These are phyloP conservation scores for Cynopterus sphinx DNA, from an alignment of 2,797 vertebrate species.

Conservation along the genomic window DNA sequence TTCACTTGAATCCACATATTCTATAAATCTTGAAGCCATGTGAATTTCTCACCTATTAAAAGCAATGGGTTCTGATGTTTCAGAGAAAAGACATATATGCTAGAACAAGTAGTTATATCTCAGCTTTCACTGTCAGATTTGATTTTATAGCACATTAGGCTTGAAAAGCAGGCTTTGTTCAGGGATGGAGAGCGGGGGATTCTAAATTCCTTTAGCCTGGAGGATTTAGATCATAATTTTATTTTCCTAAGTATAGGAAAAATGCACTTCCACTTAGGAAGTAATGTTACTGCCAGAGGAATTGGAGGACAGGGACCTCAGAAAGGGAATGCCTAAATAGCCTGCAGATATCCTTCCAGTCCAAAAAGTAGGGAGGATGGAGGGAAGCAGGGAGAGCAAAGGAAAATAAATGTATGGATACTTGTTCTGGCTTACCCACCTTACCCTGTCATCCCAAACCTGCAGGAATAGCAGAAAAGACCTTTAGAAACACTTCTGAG, in stretches of 20 bases:
- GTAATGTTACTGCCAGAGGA: neutral
- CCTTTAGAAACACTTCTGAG: neutral
- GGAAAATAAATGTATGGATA: neutral
- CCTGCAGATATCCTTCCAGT: neutral
- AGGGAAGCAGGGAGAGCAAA: neutral
- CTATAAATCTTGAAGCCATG: neutral
- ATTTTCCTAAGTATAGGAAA: neutral
- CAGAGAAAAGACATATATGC: neutral
- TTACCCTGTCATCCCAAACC: neutral
- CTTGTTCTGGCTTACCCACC: neutral
- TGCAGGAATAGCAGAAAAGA: accelerated
- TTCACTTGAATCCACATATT: neutral
- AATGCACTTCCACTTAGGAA: neutral
- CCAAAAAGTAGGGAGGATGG: neutral
- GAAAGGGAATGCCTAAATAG: neutral
- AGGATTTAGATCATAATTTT: neutral
- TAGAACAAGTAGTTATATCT: neutral
- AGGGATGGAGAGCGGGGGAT: neutral
- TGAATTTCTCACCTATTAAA: neutral
- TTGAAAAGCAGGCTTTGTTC: neutral
- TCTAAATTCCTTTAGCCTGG: neutral
- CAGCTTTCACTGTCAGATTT: neutral
- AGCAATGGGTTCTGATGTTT: neutral
- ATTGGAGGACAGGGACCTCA: neutral
- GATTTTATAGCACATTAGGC: neutral